A percentile compares a stretch with the other conserved stretches of the same genome.
phyloP scores from a whole-genome alignment of 37 sponge, comb jelly and placozoan genomes.

The Aplysina aerophoba region DNA sequence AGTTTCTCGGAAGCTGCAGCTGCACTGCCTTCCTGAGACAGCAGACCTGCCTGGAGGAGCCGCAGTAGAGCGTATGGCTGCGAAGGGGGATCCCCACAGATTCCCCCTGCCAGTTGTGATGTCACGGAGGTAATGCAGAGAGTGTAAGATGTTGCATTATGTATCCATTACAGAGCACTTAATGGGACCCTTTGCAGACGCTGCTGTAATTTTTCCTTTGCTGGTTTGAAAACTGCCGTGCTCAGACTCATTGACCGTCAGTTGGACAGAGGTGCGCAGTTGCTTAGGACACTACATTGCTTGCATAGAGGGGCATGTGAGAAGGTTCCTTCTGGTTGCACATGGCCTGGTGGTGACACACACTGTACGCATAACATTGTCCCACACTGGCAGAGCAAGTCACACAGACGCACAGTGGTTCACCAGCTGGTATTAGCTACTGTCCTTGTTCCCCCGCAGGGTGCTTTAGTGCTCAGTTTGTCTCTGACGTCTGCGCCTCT shows the following conservation, averaged over 20 bases:
- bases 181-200: conserved; percentile 19
- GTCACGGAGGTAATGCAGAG: conserved; percentile 30
- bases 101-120: conserved; percentile 44
- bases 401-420: no score
- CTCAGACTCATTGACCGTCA: conserved; percentile 2
- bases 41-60: conserved; percentile 66
- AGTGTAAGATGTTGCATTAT: background rate
- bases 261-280: background rate
- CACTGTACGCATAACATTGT: no score
- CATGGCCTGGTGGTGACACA: no score
- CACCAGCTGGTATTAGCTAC: no score
- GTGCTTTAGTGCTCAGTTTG: background rate
- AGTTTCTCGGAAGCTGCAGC: conserved; percentile 47
- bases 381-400: no score
- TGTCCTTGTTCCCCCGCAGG: no score
- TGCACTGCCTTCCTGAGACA: conserved; percentile 60
- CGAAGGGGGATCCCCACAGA: conserved; percentile 38
- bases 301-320: no score
- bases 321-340: no score
- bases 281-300: background rate
- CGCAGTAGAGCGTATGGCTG: conserved; percentile 71
- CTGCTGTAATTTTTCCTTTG: conserved; percentile 78
- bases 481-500: conserved; percentile 66
- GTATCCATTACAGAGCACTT: background rate
- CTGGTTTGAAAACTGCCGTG: conserved; percentile 69